Conservation (phyloP, 1,140 invertebrate genomes). For the Plodia interpunctella region DNA sequence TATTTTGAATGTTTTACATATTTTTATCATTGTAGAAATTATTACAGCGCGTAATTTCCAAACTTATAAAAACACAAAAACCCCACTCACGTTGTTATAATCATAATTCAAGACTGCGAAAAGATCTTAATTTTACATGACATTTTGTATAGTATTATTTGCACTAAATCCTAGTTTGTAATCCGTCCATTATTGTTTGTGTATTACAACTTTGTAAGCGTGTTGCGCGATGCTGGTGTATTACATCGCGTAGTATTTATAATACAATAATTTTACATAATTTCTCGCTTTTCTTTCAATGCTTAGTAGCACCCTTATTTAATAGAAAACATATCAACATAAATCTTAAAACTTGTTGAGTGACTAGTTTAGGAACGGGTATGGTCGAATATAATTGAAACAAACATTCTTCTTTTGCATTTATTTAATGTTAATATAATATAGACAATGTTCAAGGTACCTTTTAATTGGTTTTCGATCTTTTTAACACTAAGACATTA, state of each 20-base stretch:
- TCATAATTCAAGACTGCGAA: too few relatives aligned
- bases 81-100: too few relatives aligned
- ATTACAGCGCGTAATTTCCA: too few relatives aligned
- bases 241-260: background rate
- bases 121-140: background rate
- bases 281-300: background rate
- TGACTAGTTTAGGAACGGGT: background rate
- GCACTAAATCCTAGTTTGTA: background rate
- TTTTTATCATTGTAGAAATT: too few relatives aligned
- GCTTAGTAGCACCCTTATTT: too few relatives aligned
- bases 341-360: too few relatives aligned
- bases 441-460: slow-evolving; percentile 78
- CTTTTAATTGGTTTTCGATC: slow-evolving; percentile 75
- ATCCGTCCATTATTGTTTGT: background rate
- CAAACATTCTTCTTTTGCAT: slow-evolving; percentile 54
- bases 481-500: slow-evolving; percentile 71
- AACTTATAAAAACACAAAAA: too few relatives aligned
- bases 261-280: background rate
- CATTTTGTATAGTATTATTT: background rate
- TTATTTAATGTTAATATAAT: slow-evolving; percentile 77
- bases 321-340: too few relatives aligned
- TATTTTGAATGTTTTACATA: too few relatives aligned
- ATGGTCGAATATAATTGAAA: slow-evolving; percentile 32
- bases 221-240: background rate
- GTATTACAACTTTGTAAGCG: background rate